Percentiles rank a stretch among this genome's conserved stretches.
phyloP scores from a whole-genome alignment of 2,113 vertebrate species.

The Cathartes aura region DNA sequence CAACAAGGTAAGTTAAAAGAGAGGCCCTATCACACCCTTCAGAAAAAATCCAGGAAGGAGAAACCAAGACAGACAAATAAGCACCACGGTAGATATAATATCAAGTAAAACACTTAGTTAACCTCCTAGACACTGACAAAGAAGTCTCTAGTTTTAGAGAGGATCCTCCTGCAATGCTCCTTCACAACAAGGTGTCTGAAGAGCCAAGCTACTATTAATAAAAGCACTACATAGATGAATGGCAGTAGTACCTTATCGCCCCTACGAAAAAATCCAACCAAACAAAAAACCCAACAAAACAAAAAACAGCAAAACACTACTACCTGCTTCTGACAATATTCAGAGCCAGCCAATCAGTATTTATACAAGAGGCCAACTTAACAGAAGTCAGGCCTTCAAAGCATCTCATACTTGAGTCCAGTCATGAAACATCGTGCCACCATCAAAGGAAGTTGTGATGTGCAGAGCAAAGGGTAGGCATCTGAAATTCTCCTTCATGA shows the following conservation, averaged over 20 bases:
- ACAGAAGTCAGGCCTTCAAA: background rate
- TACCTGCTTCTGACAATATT: background rate
- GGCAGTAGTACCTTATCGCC: background rate
- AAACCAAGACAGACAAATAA: background rate
- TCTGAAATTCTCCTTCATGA: background rate
- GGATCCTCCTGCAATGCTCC: background rate
- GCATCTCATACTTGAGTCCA: background rate
- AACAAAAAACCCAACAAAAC: rapidly evolving
- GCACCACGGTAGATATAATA: background rate
- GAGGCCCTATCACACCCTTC: background rate
- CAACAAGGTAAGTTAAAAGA: background rate
- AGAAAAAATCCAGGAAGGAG: background rate
- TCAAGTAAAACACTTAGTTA: background rate
- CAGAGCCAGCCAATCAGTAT: background rate
- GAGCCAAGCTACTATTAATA: background rate
- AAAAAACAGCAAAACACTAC: background rate
- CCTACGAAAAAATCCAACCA: background rate
- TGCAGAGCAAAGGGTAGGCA: background rate
- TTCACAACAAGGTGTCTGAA: background rate
- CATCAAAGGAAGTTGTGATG: background rate
- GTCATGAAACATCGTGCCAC: background rate
- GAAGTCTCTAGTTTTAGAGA: background rate
- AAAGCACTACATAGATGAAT: background rate
- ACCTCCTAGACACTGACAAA: background rate
- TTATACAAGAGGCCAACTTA: background rate